These are phyloP conservation scores for Drosophila quadrilineata DNA, from an alignment of 1,140 invertebrate genomes.

Conservation along the genomic window DNA sequence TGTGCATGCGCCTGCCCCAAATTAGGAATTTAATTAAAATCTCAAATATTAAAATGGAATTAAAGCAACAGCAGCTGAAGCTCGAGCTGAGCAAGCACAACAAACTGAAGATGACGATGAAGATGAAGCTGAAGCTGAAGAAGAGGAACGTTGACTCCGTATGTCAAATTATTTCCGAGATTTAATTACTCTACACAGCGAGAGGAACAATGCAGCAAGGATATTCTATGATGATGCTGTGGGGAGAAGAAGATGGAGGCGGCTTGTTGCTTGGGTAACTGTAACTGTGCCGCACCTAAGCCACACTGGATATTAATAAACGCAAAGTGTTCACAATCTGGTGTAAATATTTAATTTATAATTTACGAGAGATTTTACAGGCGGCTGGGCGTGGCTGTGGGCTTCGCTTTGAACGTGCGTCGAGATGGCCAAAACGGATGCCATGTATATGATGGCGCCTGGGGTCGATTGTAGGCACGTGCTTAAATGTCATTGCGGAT, in stretches of 20 bases:
- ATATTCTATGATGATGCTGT: not conserved
- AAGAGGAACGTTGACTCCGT: slow-evolving; percentile 38
- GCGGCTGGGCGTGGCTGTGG: not conserved
- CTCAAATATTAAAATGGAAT: slow-evolving; percentile 62
- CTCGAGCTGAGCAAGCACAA: too few relatives aligned
- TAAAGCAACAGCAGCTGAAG: slow-evolving; percentile 31
- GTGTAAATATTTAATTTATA: slow-evolving; percentile 75
- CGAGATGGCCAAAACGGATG: not conserved
- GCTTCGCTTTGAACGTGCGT: not conserved
- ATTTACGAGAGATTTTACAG: slow-evolving; percentile 61
- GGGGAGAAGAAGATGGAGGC: not conserved
- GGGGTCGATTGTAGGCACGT: slow-evolving; percentile 52
- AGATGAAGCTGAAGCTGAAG: not conserved
- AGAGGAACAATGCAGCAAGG: slow-evolving; percentile 2
- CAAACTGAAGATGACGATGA: too few relatives aligned
- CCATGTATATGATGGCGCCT: too few relatives aligned
- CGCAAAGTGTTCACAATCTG: slow-evolving; percentile 65
- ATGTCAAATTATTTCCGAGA: slow-evolving; percentile 54
- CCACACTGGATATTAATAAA: slow-evolving; percentile 65
- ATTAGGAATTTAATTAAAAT: slow-evolving; percentile 65
- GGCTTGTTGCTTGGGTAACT: slow-evolving; percentile 31
- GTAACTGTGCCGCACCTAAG: slow-evolving; percentile 59
- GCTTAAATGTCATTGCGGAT: slow-evolving; percentile 71
- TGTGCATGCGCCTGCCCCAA: slow-evolving; percentile 35
- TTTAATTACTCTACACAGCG: slow-evolving; percentile 52